Percentiles rank a stretch among this genome's conserved stretches.
These are phyloP conservation scores for Dufourea novaeangliae DNA, from an alignment of 1,140 invertebrate species.

Conservation along the genomic window DNA sequence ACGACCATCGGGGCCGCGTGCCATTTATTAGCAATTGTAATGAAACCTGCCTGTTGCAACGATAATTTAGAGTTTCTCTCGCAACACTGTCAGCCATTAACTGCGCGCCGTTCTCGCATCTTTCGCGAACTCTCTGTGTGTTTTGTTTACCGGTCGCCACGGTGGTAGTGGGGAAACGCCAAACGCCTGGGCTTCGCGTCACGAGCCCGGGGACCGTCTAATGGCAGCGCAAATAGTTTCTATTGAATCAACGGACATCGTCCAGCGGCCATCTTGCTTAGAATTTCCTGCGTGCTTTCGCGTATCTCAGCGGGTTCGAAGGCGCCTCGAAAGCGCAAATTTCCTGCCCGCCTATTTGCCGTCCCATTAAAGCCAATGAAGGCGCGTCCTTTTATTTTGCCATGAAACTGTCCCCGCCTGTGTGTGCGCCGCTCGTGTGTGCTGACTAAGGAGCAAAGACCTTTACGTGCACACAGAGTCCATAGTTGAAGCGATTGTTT, in stretches of 20 bases:
- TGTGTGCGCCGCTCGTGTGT: constrained; percentile 15
- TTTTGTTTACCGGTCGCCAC: constrained; percentile 55
- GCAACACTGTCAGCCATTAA: constrained; percentile 47
- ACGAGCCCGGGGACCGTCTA: constrained; percentile 61
- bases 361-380: constrained; percentile 75
- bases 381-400: constrained; percentile 65
- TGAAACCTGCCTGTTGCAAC: constrained; percentile 50
- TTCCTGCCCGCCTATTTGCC: constrained; percentile 77
- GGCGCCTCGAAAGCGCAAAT: constrained; percentile 77
- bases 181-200: not conserved
- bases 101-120: not conserved
- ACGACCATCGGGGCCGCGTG: constrained; percentile 35
- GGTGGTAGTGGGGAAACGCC: no score
- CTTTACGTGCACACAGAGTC: constrained; percentile 15
- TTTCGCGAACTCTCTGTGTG: not conserved
- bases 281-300: constrained; percentile 72
- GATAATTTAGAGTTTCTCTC: constrained; percentile 55
- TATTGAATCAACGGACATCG: constrained; percentile 77
- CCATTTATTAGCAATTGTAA: constrained; percentile 54
- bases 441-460: constrained; percentile 39
- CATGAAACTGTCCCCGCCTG: constrained; percentile 59
- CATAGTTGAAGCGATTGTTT: constrained; percentile 2
- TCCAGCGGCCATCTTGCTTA: constrained; percentile 71
- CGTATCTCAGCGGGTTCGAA: constrained; percentile 65
- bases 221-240: constrained; percentile 79